Base-by-base conservation (phyloP, 2,113 vertebrate species). In the Pteruthius melanotis region DNA sequence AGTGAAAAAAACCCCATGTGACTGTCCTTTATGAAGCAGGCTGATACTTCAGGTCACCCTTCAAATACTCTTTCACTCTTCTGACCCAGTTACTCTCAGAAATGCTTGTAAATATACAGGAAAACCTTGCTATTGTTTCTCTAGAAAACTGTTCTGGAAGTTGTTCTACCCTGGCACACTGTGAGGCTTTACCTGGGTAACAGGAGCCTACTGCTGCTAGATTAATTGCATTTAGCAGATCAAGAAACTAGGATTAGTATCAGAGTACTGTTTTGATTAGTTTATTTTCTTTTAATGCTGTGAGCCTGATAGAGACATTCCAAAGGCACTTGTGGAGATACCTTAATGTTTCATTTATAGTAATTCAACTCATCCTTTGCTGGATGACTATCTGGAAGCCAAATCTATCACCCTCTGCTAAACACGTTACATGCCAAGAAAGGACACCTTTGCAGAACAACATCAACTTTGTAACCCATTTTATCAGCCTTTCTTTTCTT, bases 311-410 rank as follows among this genome's bases (percentile, higher is more conserved):
- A 28, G 31, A 65, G 47, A 56, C 24, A 75, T 76, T 85, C 20
- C 10, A 65, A 6, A 12, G 13, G 5, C 28, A 35, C 0, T 0
- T 18, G 26, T 27, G 28, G n/a, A 56, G 37, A 56, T 44, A 71
- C 0, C 6, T 59, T 81, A 71, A 61, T 37, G 30, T 5, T 89
- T 82, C 13, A 30, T 70, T 70, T 63, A 47, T 15, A 72, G 24
- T 39, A 77, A 86, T 50, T 59, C 37, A 64, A 6, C 17, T 83
- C 23, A 66, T 57, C 42, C 14, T 81, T 92, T 64, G 22, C 54
- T 72, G 54, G 49, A 31, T 59, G 21, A 42, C 30, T 83, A 6
- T 64, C 30, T 35, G 35, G 37, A 53, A 89, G 31, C 10, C 30
- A 87, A 66, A 68, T 39, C 18, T 54, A 47, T 17, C 40, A 72